A percentile compares a stretch with the other conserved stretches of the same genome.
phyloP scores from a whole-genome alignment of 2,113 vertebrate species.

The Clinocottus analis region DNA sequence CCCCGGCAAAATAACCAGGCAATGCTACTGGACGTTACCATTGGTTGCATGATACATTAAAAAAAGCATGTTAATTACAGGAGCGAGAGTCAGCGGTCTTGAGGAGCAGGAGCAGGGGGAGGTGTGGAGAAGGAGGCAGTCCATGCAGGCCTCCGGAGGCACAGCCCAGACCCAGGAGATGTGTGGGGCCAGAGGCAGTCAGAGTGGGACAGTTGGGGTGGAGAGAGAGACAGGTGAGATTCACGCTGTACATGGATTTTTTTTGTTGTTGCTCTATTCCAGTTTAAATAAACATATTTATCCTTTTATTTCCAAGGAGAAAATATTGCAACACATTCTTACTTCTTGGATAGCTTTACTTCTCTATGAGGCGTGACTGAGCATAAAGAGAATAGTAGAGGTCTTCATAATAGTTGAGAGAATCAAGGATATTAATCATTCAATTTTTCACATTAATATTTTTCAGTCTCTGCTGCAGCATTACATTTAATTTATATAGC shows the following conservation, averaged over 20 bases:
- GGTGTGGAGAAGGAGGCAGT: slow-evolving; percentile 89
- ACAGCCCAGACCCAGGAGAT: slow-evolving; percentile 81
- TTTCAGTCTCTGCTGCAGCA: not conserved
- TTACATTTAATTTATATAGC: too few relatives aligned
- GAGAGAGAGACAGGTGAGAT: slow-evolving; percentile 79
- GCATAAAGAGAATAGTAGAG: not conserved
- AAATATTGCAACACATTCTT: not conserved
- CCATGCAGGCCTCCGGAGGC: slow-evolving; percentile 80
- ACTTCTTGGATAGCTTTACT: not conserved
- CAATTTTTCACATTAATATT: not conserved
- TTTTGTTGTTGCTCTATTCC: not conserved
- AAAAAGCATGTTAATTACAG: slow-evolving; percentile 11
- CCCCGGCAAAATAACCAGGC: too few relatives aligned
- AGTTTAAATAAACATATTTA: not conserved
- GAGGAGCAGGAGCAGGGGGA: slow-evolving; percentile 72
- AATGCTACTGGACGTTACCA: not conserved
- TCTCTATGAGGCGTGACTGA: not conserved
- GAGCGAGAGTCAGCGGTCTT: slow-evolving; percentile 35
- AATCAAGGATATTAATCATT: too few relatives aligned
- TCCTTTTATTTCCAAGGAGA: not conserved
- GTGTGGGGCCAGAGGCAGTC: slow-evolving; percentile 65
- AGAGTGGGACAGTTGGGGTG: slow-evolving; percentile 66
- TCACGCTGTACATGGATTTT: not conserved
- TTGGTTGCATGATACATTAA: not conserved
- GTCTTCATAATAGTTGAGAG: not conserved